Percentiles rank a stretch among this genome's conserved stretches.
Evolutionary conservation across 64 coral and sea anemone genomes (phyloP).

Genomic region (Dendronephthya gigantea): DNA sequence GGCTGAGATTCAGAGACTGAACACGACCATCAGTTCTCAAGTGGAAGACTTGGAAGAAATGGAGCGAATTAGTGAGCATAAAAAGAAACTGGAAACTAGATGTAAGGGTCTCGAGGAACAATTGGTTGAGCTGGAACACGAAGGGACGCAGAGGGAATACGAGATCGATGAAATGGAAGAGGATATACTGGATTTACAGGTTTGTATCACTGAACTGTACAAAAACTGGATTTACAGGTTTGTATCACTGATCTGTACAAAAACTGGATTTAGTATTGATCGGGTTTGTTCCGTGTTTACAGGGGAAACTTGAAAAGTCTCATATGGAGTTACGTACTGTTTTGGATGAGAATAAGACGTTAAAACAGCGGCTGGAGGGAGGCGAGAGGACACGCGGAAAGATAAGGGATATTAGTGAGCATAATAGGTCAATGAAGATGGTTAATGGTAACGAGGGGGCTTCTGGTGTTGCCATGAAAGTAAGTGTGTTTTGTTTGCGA

Average conservation of each 20-base stretch:
- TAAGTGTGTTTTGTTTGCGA: too few relatives aligned
- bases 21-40: background rate
- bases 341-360: background rate
- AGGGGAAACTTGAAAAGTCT: background rate
- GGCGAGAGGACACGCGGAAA: background rate
- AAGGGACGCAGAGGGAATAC: background rate
- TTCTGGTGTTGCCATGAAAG: too few relatives aligned
- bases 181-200: conserved; percentile 6
- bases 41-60: conserved; percentile 5
- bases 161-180: conserved; percentile 15
- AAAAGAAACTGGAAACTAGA: background rate
- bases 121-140: background rate
- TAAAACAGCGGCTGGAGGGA: background rate
- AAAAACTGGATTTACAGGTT: too few relatives aligned
- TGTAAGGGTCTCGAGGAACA: conserved; percentile 1
- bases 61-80: background rate
- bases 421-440: background rate
- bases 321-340: background rate
- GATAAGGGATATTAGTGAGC: background rate
- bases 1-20: background rate
- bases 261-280: too few relatives aligned
- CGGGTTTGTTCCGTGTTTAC: background rate
- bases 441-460: background rate
- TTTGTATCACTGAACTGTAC: too few relatives aligned
- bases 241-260: too few relatives aligned